Base-by-base conservation (phyloP, 2,888 invertebrate genomes). In the Apocheima hispidaria region DNA sequence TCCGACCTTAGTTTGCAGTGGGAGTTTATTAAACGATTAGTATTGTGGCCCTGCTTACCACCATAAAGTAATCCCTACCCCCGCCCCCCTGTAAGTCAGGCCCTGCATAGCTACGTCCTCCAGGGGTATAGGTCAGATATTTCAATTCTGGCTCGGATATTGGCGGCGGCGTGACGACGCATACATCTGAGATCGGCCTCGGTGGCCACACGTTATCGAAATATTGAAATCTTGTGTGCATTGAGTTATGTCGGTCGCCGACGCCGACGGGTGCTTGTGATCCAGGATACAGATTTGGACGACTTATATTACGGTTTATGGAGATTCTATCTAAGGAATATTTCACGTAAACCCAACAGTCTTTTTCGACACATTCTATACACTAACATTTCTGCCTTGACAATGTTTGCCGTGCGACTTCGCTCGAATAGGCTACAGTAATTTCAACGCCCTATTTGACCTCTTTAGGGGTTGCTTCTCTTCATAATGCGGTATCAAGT, bases 121-220 rank as follows among this genome's bases (percentile, higher is more conserved):
- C 52, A 49, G 65, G 66, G 73, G 74, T 76, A 62, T 81, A 78
- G 91, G 91, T 91, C 89, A 91, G 91, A 92, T 92, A 92, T 92
- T 92, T 92, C 92, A 92, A 92, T 92, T 86, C 86, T 86, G 83
- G 78, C 83, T 87, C 92, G 92, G 91, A 92, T 92, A 91, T 92
- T 89, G 90, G 88, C 83, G 84, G 81, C 70, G 78, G 78, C 88
- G 90, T 89, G 91, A 88, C 86, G 88, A 81, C 86, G 90, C 91
- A 90, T 90, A 90, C 88, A 89, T 90, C 88, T 88, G 72, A 82
- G 83, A 80, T 81, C 82, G 78, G 71, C 72, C 75, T 74, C 79
- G 79, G 79, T 72, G 79, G 74, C 80, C 78, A 68, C 73, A 71
- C 74, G 85, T 83, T 91, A 91, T 91, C 91, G 76, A 78, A 77